Percentiles rank a stretch among this genome's conserved stretches.
Conservation (phyloP, 2,113 vertebrate species). For the Pimephales promelas region DNA sequence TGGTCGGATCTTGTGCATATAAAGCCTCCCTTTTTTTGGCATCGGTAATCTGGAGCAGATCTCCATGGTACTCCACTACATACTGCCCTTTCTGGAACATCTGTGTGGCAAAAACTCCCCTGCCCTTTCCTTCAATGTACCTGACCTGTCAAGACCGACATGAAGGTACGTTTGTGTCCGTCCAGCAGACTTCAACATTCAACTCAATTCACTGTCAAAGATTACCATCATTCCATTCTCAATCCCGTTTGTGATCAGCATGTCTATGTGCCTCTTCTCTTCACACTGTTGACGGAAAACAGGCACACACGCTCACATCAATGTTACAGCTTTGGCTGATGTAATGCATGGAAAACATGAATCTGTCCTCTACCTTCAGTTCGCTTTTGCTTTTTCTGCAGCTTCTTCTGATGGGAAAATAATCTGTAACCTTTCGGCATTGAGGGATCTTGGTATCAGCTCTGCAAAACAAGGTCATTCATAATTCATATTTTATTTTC, state of each 20-base stretch:
- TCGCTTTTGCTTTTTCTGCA: constrained; percentile 91
- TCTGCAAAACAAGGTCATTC: constrained; percentile 60
- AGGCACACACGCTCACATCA: not conserved
- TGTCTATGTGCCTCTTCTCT: constrained; percentile 88
- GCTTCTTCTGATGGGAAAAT: constrained; percentile 91
- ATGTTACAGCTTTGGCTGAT: not conserved
- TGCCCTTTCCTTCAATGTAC: constrained; percentile 87
- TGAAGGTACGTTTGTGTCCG: not conserved
- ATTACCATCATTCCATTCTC: constrained; percentile 96
- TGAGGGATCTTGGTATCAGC: constrained; percentile 77
- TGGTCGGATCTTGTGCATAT: constrained; percentile 89
- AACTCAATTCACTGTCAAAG: not conserved
- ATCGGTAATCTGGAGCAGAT: constrained; percentile 89
- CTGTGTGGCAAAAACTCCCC: constrained; percentile 88
- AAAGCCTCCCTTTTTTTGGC: constrained; percentile 89
- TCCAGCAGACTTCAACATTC: not conserved
- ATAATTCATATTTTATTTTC: too few relatives aligned
- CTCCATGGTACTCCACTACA: constrained; percentile 96
- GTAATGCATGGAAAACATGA: not conserved
- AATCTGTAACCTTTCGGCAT: constrained; percentile 93
- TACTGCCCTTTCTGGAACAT: constrained; percentile 91
- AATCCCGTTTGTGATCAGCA: constrained; percentile 89
- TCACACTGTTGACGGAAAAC: constrained; percentile 79
- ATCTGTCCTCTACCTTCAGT: constrained; percentile 79
- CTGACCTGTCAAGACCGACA: constrained; percentile 79